Percentiles rank a stretch among this genome's conserved stretches.
phyloP scores from a whole-genome alignment of 2,888 invertebrate genomes.

The Brachylomia viminalis region DNA sequence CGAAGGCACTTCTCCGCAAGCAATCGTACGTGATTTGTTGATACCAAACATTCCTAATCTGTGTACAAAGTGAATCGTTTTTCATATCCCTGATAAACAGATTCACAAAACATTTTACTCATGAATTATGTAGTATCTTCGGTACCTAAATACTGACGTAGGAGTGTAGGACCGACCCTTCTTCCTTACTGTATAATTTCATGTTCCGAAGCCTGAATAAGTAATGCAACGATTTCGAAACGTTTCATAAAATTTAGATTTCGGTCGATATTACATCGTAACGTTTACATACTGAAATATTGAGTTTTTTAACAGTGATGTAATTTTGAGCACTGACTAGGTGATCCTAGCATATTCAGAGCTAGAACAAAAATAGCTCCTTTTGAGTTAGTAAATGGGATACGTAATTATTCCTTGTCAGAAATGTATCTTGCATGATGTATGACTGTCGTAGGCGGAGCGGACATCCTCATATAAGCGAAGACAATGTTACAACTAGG shows the following conservation, averaged over 20 bases:
- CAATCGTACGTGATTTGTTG: conserved; percentile 50
- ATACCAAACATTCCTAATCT: conserved; percentile 56
- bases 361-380: conserved; percentile 26
- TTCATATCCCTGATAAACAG: conserved; percentile 54
- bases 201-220: conserved; percentile 85
- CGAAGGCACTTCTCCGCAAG: conserved; percentile 42
- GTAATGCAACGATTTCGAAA: conserved; percentile 80
- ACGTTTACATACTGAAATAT: conserved; percentile 43
- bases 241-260: conserved; percentile 82
- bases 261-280: conserved; percentile 72
- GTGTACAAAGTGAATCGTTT: conserved; percentile 52
- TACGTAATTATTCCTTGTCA: conserved; percentile 63
- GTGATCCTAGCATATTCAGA: neutral
- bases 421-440: conserved; percentile 73
- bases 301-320: conserved; percentile 38
- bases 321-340: conserved; percentile 4
- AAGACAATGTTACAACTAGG: conserved; percentile 82
- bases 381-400: conserved; percentile 34
- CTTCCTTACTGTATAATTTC: conserved; percentile 84
- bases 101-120: conserved; percentile 64
- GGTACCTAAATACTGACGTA: conserved; percentile 60
- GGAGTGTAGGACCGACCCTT: conserved; percentile 75
- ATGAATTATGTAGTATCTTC: conserved; percentile 78
- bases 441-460: conserved; percentile 79
- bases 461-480: conserved; percentile 88